These are phyloP conservation scores for Drosophila diplacantha DNA, from an alignment of 2,888 invertebrate species.

Conservation along the genomic window DNA sequence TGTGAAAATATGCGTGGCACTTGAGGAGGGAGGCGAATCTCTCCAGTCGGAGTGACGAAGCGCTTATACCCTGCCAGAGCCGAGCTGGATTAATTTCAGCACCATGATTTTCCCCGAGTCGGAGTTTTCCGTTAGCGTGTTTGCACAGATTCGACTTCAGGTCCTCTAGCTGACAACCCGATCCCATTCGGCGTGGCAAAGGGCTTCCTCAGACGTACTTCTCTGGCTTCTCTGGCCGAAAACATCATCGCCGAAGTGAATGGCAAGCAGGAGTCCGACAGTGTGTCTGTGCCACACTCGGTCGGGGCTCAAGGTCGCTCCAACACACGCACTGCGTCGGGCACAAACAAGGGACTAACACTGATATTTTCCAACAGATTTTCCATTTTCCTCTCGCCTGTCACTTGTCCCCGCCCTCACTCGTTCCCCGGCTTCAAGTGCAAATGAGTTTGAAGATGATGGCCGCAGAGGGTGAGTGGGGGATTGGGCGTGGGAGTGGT, in stretches of 20 bases:
- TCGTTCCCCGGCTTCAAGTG: slow-evolving; percentile 60
- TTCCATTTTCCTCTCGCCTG: slow-evolving; percentile 7
- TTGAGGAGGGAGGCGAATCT: neutral
- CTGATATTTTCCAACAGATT: slow-evolving; percentile 18
- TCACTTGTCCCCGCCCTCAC: slow-evolving; percentile 10
- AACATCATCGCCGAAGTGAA: slow-evolving; percentile 10
- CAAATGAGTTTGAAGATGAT: slow-evolving; percentile 56
- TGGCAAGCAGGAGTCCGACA: slow-evolving; percentile 16
- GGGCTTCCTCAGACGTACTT: slow-evolving; percentile 13
- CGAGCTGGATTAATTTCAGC: slow-evolving; percentile 12
- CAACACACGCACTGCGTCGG: slow-evolving; percentile 11
- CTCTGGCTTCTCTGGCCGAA: slow-evolving; percentile 9
- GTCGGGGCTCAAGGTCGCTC: slow-evolving; percentile 54
- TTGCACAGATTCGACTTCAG: neutral
- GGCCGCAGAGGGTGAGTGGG: slow-evolving; percentile 20
- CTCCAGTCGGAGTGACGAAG: slow-evolving; percentile 15
- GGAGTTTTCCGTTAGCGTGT: neutral
- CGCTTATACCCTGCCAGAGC: slow-evolving; percentile 2
- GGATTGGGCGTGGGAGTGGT: slow-evolving; percentile 5
- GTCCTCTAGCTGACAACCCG: slow-evolving; percentile 1
- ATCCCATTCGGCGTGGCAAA: neutral
- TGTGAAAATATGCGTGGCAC: slow-evolving; percentile 18
- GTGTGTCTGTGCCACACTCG: slow-evolving; percentile 29
- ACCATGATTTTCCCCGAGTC: slow-evolving; percentile 7
- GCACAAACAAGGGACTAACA: slow-evolving; percentile 11